These are phyloP conservation scores for Microtus montanus DNA, from an alignment of 2,113 vertebrate species.

Conservation along the genomic window DNA sequence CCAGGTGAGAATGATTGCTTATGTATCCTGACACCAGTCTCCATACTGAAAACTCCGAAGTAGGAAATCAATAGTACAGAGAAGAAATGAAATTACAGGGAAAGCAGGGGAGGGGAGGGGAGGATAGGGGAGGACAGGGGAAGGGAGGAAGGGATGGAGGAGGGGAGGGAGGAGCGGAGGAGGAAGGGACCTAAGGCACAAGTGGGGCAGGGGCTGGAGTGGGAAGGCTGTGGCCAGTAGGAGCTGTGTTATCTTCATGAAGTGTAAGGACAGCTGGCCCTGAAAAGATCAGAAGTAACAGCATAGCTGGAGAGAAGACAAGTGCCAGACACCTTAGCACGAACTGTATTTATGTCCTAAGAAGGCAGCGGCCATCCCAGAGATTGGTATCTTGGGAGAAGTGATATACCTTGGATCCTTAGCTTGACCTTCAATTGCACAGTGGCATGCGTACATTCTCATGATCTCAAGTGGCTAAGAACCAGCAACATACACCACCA, in stretches of 20 bases:
- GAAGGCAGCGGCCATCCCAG: too few species aligned
- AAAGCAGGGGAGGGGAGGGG: not conserved
- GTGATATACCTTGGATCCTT: not conserved
- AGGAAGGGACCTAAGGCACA: rapidly evolving
- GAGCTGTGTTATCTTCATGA: not conserved
- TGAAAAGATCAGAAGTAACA: not conserved
- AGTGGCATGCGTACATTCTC: not conserved
- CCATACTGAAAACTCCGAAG: not conserved
- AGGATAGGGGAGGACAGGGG: rapidly evolving
- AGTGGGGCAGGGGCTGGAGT: too few species aligned
- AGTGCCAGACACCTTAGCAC: not conserved
- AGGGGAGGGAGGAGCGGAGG: rapidly evolving
- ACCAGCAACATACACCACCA: not conserved
- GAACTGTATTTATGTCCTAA: not conserved
- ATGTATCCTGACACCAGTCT: not conserved
- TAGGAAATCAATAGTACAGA: not conserved
- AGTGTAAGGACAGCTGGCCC: not conserved
- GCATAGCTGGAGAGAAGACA: not conserved
- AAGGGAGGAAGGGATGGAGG: rapidly evolving
- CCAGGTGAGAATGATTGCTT: not conserved
- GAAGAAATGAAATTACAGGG: not conserved
- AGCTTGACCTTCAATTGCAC: not conserved
- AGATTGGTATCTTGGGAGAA: not conserved
- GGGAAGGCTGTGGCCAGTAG: not conserved
- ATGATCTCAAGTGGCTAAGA: not conserved